Evolutionary conservation across 2,888 invertebrate genomes (phyloP), one percentile per base, ranked within the genome.

Genomic region (Portevinia maculata): DNA sequence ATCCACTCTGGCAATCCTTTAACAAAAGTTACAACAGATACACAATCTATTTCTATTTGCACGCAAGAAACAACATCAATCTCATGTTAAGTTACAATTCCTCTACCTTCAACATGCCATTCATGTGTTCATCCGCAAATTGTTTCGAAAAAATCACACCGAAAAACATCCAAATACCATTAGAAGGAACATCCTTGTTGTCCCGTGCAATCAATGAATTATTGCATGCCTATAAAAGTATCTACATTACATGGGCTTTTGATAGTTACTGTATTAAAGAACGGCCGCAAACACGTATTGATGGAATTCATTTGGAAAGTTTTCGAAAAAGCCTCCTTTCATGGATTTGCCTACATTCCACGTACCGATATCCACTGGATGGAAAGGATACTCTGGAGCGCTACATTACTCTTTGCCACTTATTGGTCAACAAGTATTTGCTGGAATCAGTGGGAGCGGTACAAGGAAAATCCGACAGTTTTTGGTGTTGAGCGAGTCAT

Each of bases 401-500:
- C 64, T 1, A 69, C 86, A n/a, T 74, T 89, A 4, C 32, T 87
- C 28, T 84, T 84, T 39, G 87, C 87, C 1, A 85, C 87, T 0
- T 88, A 86, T 50, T 87, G 86, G 24, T 88, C 89, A 1, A 79
- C 86, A 1, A 57, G 62, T 13, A 87, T 88, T 44, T 89, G 89
- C 55, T 84, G 85, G 17, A 84, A 86, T 13, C 90, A 90, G 55
- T 89, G 91, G 88, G 86, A 85, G n/a, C 89, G 92, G 19, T 92
- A 91, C 86, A 89, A 89, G 28, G 88, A 91, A 57, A 92, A 91
- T 87, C 92, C 92, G 0, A 91, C 91, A 13, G 91, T 92, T 2
- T 91, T 92, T 83, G 91, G 92, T 6, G 90, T 92, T 88, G 92
- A 92, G 87, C 87, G 91, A 65, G 89, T 92, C 62, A 88, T 91